Conservation (phyloP, 2,888 invertebrate genomes). For the Sabellastarte sp. region DNA sequence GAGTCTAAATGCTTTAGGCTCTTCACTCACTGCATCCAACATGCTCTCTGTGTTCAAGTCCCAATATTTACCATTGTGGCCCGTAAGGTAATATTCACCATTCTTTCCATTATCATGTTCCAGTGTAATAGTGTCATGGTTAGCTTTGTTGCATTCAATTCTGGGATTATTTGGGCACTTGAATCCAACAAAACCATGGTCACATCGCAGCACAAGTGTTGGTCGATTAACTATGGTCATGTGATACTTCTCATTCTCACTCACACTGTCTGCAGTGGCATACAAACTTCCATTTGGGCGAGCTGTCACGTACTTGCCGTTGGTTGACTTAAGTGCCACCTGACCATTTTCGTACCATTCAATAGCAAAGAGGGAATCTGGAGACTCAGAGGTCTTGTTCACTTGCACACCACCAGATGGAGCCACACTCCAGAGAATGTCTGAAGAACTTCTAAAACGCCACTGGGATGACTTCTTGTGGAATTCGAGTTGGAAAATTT, state of each 20-base stretch:
- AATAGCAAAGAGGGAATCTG: too few species aligned
- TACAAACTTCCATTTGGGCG: constrained; percentile 92
- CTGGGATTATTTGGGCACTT: constrained; percentile 16
- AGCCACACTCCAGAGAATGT: too few species aligned
- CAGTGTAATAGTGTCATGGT: constrained; percentile 21
- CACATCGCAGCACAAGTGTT: constrained; percentile 88
- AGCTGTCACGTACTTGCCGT: constrained; percentile 89
- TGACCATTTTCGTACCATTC: constrained; percentile 91
- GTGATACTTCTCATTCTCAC: constrained; percentile 89
- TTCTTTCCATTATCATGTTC: constrained; percentile 12
- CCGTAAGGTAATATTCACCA: constrained; percentile 24
- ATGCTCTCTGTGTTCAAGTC: constrained; percentile 79
- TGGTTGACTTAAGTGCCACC: constrained; percentile 87
- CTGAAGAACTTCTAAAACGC: too few species aligned
- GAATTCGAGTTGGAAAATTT: too few species aligned
- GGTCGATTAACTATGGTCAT: too few species aligned
- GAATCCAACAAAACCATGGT: too few species aligned
- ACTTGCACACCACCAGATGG: too few species aligned
- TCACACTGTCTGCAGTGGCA: constrained; percentile 79
- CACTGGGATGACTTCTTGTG: too few species aligned
- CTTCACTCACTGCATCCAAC: constrained; percentile 81
- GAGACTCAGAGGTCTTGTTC: too few species aligned
- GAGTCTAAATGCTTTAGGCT: constrained; percentile 82
- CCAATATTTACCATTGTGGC: constrained; percentile 91
- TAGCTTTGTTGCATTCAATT: constrained; percentile 28